Evolutionary conservation across 2,888 invertebrate species (phyloP).

Genomic region (Artemia sp.): DNA sequence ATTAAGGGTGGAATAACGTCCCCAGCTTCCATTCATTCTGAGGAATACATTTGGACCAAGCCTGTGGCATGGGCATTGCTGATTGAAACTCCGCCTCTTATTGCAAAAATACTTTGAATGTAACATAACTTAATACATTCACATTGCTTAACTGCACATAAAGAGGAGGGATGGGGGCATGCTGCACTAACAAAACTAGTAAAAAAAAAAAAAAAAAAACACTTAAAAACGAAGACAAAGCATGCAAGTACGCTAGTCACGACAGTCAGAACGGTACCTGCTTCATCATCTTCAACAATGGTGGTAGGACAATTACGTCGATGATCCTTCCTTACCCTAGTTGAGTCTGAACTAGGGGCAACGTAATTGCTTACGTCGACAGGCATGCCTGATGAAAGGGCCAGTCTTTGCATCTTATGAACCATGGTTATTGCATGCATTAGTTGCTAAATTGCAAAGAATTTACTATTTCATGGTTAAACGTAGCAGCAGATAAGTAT

Average conservation of each 20-base stretch:
- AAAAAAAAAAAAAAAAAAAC: neutral
- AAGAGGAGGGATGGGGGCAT: too few relatives aligned
- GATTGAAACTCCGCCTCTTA: too few relatives aligned
- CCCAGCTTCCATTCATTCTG: too few relatives aligned
- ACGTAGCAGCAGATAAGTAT: too few relatives aligned
- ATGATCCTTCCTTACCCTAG: conserved; percentile 26
- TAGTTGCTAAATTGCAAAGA: conserved; percentile 30
- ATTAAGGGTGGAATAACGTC: too few relatives aligned
- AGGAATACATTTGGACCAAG: too few relatives aligned
- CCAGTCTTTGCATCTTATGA: conserved; percentile 35
- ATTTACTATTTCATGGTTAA: too few relatives aligned
- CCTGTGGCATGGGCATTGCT: too few relatives aligned
- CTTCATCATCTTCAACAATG: conserved; percentile 16
- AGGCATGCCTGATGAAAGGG: conserved; percentile 32
- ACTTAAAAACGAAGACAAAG: conserved; percentile 5
- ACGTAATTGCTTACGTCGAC: conserved; percentile 28
- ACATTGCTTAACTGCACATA: too few relatives aligned
- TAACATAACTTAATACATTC: too few relatives aligned
- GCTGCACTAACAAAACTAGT: too few relatives aligned
- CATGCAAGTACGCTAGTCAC: neutral
- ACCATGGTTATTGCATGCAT: conserved; percentile 37
- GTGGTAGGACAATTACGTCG: conserved; percentile 23
- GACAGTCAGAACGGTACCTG: neutral
- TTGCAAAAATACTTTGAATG: too few relatives aligned
- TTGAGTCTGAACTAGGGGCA: conserved; percentile 31